These are phyloP conservation scores for Spea multiplicata DNA, from an alignment of 2,113 vertebrate species.

Conservation along the genomic window DNA sequence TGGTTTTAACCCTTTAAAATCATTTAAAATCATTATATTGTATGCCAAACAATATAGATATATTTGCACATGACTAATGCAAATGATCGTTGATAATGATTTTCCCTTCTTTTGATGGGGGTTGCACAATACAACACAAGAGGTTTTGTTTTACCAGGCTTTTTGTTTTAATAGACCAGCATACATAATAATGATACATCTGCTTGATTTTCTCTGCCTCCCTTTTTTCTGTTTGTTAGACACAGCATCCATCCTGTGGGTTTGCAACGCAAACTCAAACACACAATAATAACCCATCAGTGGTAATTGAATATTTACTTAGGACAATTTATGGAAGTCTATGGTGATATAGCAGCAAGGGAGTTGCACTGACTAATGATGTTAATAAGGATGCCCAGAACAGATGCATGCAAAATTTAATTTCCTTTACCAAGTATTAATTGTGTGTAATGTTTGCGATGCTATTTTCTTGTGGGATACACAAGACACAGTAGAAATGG, in stretches of 20 bases:
- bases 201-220: too few species aligned
- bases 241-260: neutral
- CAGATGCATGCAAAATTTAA: neutral
- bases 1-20: too few species aligned
- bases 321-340: neutral
- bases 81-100: too few species aligned
- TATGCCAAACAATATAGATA: too few species aligned
- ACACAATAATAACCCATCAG: neutral
- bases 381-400: neutral
- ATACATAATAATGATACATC: too few species aligned
- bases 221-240: too few species aligned
- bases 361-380: neutral
- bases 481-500: neutral
- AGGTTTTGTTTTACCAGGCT: too few species aligned
- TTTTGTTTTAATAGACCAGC: too few species aligned
- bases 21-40: too few species aligned
- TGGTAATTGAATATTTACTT: slow-evolving; percentile 17
- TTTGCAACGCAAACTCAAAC: neutral
- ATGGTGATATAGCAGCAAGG: neutral
- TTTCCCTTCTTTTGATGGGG: too few species aligned
- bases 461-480: neutral
- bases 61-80: too few species aligned
- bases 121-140: too few species aligned
- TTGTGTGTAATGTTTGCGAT: neutral
- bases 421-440: neutral